Conservation (phyloP, 1,140 invertebrate genomes). For the Ceratina japonica region DNA sequence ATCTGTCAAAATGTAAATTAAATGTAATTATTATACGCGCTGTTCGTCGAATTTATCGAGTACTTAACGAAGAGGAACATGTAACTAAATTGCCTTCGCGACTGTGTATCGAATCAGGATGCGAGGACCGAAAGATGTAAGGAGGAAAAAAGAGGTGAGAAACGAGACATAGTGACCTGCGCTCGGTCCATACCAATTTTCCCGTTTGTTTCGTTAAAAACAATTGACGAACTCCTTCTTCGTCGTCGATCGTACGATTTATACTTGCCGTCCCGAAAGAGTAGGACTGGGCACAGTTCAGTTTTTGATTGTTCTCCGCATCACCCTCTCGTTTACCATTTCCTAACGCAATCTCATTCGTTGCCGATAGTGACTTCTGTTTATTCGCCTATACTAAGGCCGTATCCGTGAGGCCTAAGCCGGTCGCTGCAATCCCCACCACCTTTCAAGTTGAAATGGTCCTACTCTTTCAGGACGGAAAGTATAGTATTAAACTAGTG, state of each 20-base stretch:
- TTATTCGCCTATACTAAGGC: no score
- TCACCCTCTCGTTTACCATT: no score
- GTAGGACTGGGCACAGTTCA: no score
- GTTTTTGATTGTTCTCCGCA: no score
- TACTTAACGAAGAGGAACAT: constrained; percentile 56
- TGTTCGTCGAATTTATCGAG: constrained; percentile 34
- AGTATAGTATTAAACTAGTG: not conserved
- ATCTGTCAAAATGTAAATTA: no score
- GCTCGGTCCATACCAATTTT: not conserved
- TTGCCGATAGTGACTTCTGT: no score
- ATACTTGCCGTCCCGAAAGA: no score
- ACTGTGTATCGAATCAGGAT: constrained; percentile 25
- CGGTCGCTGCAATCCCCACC: no score
- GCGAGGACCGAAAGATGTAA: not conserved
- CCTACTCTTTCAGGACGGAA: no score
- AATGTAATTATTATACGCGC: not conserved
- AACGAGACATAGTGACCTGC: not conserved
- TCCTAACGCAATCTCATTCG: no score
- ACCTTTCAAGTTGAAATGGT: no score
- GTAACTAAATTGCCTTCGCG: constrained; percentile 59
- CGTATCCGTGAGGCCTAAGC: no score
- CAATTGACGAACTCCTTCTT: not conserved
- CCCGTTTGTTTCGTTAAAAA: not conserved
- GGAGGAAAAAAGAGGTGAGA: constrained; percentile 3
- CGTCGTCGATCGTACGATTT: constrained; percentile 29